phyloP scores from a whole-genome alignment of 1,140 invertebrate species.

The Saccostrea glomerata region DNA sequence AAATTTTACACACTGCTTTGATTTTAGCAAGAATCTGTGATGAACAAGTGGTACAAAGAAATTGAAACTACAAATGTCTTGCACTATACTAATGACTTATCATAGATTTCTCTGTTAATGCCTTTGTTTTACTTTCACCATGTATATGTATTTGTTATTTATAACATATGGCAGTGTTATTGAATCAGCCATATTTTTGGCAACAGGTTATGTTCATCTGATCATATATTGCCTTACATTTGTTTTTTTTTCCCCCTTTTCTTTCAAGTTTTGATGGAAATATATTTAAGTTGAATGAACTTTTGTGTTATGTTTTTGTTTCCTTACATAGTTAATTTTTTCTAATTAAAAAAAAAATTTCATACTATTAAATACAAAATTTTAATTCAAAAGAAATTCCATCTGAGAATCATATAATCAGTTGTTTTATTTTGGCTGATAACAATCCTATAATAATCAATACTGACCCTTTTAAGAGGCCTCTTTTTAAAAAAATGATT shows the following conservation, averaged over 20 bases:
- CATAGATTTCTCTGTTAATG: neutral
- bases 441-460: no score
- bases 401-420: no score
- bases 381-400: no score
- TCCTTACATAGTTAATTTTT: neutral
- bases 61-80: neutral
- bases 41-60: no score
- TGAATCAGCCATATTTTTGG: neutral
- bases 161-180: neutral
- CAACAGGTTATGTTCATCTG: neutral
- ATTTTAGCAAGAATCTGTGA: no score
- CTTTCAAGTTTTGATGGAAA: conserved; percentile 34
- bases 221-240: conserved; percentile 17
- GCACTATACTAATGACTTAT: neutral
- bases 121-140: neutral
- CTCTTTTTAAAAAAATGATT: no score
- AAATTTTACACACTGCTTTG: no score
- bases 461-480: no score
- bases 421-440: no score
- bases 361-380: no score
- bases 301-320: neutral
- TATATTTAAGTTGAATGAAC: conserved; percentile 26
- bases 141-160: neutral
- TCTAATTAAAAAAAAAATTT: no score
- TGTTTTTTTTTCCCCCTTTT: neutral